These are phyloP conservation scores for Pinna nobilis DNA, from an alignment of 1,140 invertebrate genomes.

Conservation along the genomic window DNA sequence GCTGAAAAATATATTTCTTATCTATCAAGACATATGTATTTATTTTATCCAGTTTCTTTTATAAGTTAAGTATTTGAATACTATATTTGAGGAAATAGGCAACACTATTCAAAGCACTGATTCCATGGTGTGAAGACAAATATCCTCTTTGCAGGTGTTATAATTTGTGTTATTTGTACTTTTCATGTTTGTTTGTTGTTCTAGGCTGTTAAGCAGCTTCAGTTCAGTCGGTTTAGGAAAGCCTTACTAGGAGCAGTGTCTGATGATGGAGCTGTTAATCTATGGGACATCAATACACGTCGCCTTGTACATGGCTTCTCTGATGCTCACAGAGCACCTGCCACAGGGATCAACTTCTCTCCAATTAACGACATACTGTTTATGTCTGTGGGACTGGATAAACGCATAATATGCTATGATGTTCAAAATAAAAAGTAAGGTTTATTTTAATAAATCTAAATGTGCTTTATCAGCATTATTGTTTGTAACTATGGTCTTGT, in stretches of 20 bases:
- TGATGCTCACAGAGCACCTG: constrained; percentile 68
- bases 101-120: too few species aligned
- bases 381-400: constrained; percentile 74
- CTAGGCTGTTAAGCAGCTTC: constrained; percentile 69
- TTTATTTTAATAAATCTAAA: too few species aligned
- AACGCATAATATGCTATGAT: constrained; percentile 73
- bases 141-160: too few species aligned
- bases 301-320: constrained; percentile 66
- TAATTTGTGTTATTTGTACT: background rate
- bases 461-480: too few species aligned
- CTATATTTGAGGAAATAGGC: too few species aligned
- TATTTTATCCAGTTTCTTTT: too few species aligned
- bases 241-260: constrained; percentile 71
- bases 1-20: too few species aligned
- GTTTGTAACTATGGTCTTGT: too few species aligned
- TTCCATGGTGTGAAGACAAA: too few species aligned
- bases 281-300: constrained; percentile 72
- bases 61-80: too few species aligned
- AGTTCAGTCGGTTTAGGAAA: constrained; percentile 69
- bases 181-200: background rate
- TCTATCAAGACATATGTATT: too few species aligned
- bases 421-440: constrained; percentile 71
- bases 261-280: constrained; percentile 71
- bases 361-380: constrained; percentile 74
- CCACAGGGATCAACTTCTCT: constrained; percentile 72